A percentile compares a stretch with the other conserved stretches of the same genome.
phyloP scores from a whole-genome alignment of 2,113 vertebrate genomes.

The Bathybates hornii region DNA sequence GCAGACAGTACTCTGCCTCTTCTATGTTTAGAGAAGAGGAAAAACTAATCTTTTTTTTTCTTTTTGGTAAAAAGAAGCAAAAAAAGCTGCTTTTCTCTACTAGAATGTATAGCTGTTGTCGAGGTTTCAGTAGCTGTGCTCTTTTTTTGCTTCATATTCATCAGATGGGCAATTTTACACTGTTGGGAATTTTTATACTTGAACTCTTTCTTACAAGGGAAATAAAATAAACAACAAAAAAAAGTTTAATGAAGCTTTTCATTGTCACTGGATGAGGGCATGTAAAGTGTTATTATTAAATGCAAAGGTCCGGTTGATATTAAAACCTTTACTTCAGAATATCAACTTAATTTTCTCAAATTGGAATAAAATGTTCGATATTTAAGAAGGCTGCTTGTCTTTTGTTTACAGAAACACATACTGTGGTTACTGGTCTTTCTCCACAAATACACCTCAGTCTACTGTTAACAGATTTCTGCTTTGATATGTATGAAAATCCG shows the following conservation, averaged over 20 bases:
- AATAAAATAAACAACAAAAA: slow-evolving; percentile 74
- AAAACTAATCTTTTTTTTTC: slow-evolving; percentile 23
- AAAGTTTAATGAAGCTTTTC: slow-evolving; percentile 87
- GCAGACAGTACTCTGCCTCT: slow-evolving; percentile 66
- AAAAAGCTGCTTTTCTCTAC: slow-evolving; percentile 91
- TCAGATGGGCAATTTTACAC: slow-evolving; percentile 96
- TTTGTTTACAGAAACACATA: not conserved
- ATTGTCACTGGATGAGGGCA: slow-evolving; percentile 91
- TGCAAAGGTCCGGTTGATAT: slow-evolving; percentile 87
- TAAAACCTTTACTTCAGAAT: slow-evolving; percentile 88
- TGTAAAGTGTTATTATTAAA: slow-evolving; percentile 90
- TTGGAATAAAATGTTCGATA: slow-evolving; percentile 84
- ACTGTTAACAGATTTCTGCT: not conserved
- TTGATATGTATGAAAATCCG: not conserved
- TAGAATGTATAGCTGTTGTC: slow-evolving; percentile 80
- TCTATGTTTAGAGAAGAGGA: slow-evolving; percentile 71
- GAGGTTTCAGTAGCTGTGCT: slow-evolving; percentile 87
- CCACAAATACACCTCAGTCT: not conserved
- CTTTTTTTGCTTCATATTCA: slow-evolving; percentile 89
- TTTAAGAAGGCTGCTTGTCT: slow-evolving; percentile 23
- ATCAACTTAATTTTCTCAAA: slow-evolving; percentile 91
- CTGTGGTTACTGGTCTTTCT: not conserved
- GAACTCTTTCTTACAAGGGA: slow-evolving; percentile 99
- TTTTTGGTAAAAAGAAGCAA: slow-evolving; percentile 55
- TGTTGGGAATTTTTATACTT: slow-evolving; percentile 99